Base-by-base conservation (phyloP, 2,888 invertebrate species). In the Heliconius aoede region DNA sequence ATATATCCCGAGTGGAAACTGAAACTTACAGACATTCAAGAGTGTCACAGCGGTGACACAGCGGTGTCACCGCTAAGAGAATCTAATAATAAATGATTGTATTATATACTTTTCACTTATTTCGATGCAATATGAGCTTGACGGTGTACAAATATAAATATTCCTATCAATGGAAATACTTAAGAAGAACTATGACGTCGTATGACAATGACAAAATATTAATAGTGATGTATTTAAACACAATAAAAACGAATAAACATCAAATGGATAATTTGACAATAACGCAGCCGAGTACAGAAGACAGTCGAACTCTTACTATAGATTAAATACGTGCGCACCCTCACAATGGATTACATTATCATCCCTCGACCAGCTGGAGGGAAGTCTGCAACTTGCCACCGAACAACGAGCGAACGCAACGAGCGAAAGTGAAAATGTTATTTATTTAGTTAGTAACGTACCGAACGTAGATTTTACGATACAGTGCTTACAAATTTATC, bases 341-440 rank as follows among this genome's bases (percentile, higher is more conserved):
- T 78, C 74, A 71, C 76, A 78, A 80, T 75, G 75, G 78, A 78
- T 78, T 77, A 75, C 75, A 78, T 80, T 76, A 78, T 67, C 78
- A 76, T 51, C 73, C 65, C 72, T 58, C 73, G 58, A 55, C 64
- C 73, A 60, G 69, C 69, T 64, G 46, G 67, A 64, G 64, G 69
- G 72, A 69, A 72, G 64, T 74, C 61, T 40, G 46, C 46, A 46
- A 76, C 74, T 79, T 74, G 72, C 76, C 32, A 3, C 18, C 28
- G 28, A 58, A 4, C 24, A 13, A n/a, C 8, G 5, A 26, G 28
- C 8, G 5, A 26, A 32, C 32, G 32, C n/a, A 4, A 32, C 64
- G 30, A 30, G 62, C 69, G 62, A 11, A 32, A 55, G 55, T 71
- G 62, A 51, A 74, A 74, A 62, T 69, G 74, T 74, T 69, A 32